These are phyloP conservation scores for Drosophila mettleri DNA, from an alignment of 2,888 invertebrate genomes.

Conservation along the genomic window DNA sequence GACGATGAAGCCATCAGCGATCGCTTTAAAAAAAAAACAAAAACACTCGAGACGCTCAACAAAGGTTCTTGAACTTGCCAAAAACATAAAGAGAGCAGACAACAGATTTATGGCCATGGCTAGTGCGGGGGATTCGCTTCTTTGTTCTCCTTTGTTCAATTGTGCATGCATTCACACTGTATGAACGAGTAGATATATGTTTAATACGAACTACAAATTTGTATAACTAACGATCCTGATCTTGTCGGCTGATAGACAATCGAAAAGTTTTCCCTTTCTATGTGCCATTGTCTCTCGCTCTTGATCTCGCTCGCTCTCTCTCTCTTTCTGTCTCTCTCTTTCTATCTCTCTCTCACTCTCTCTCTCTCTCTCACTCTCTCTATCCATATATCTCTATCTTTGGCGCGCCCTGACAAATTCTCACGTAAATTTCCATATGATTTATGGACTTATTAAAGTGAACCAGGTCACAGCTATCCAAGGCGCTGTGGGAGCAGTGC, in stretches of 20 bases:
- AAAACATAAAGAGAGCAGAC: slow-evolving; percentile 7
- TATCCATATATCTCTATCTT: neutral
- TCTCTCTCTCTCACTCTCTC: neutral
- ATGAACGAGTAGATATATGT: neutral
- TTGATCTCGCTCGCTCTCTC: neutral
- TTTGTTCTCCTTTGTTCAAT: slow-evolving; percentile 13
- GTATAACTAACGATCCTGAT: slow-evolving; percentile 65
- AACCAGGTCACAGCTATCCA: slow-evolving; percentile 66
- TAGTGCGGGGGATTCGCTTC: slow-evolving; percentile 59
- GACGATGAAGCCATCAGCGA: slow-evolving; percentile 52
- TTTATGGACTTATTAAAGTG: slow-evolving; percentile 67
- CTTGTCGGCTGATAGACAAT: slow-evolving; percentile 51
- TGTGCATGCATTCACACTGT: slow-evolving; percentile 18
- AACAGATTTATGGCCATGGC: slow-evolving; percentile 41
- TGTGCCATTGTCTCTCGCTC: slow-evolving; percentile 33
- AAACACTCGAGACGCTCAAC: slow-evolving; percentile 51
- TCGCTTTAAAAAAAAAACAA: slow-evolving; percentile 52
- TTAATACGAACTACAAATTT: slow-evolving; percentile 30
- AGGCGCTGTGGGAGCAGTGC: slow-evolving; percentile 52
- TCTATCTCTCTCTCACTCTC: neutral
- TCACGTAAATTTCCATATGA: slow-evolving; percentile 76
- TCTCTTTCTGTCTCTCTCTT: no score
- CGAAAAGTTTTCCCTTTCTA: slow-evolving; percentile 64
- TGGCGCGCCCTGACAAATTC: slow-evolving; percentile 53
- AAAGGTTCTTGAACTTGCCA: slow-evolving; percentile 74